These are phyloP conservation scores for Prenolepis imparis DNA, from an alignment of 2,888 invertebrate genomes.

Conservation along the genomic window DNA sequence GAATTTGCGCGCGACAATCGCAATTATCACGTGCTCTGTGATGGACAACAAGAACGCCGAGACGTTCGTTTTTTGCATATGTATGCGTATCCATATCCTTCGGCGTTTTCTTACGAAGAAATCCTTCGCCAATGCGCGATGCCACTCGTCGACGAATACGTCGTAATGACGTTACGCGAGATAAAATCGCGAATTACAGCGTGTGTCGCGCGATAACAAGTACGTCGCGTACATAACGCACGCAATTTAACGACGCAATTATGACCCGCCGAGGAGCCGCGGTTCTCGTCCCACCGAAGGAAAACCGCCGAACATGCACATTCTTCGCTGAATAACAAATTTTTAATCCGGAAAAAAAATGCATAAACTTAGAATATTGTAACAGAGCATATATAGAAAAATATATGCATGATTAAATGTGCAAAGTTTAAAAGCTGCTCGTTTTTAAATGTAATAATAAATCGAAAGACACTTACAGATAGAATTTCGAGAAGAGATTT, in stretches of 20 bases:
- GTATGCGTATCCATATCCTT: slow-evolving; percentile 39
- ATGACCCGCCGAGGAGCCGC: neutral
- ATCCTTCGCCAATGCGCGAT: slow-evolving; percentile 6
- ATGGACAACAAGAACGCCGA: slow-evolving; percentile 41
- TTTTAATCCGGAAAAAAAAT: slow-evolving; percentile 11
- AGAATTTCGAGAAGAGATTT: neutral
- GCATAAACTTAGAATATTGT: neutral
- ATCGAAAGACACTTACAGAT: neutral
- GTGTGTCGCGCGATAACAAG: slow-evolving; percentile 49
- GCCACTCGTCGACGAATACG: slow-evolving; percentile 28
- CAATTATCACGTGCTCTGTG: slow-evolving; percentile 40
- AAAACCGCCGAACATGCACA: neutral
- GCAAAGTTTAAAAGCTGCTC: neutral
- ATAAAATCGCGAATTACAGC: slow-evolving; percentile 34
- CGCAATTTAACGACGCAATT: slow-evolving; percentile 44
- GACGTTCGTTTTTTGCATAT: too few species aligned
- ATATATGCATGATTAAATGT: neutral
- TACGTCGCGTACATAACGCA: slow-evolving; percentile 41
- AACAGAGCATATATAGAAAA: neutral
- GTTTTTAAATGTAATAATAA: neutral
- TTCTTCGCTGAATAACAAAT: neutral
- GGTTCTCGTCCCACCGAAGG: slow-evolving; percentile 5
- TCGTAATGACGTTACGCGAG: slow-evolving; percentile 46
- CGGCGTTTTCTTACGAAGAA: slow-evolving; percentile 39
- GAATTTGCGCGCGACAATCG: slow-evolving; percentile 73